These are phyloP conservation scores for Leucophenga maculata DNA, from an alignment of 2,888 invertebrate species.

Conservation along the genomic window DNA sequence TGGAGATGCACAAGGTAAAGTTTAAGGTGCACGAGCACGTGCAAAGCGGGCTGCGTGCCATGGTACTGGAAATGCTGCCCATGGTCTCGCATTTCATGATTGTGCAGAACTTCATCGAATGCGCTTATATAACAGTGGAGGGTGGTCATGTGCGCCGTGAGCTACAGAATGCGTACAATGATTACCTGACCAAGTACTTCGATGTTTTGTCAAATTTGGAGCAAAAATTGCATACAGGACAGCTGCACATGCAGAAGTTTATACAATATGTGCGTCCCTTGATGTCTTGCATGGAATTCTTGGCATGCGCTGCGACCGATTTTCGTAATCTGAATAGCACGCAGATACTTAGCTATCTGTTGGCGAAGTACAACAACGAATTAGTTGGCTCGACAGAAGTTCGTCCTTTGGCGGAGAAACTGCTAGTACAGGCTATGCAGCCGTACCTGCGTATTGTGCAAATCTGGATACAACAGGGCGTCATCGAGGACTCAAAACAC, in stretches of 20 bases:
- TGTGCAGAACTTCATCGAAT: conserved; percentile 51
- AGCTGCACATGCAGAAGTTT: conserved; percentile 42
- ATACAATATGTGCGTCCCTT: conserved; percentile 48
- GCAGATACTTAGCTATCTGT: conserved; percentile 42
- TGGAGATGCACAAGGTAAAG: conserved; percentile 42
- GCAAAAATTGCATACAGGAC: conserved; percentile 38
- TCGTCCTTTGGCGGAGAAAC: not conserved
- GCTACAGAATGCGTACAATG: conserved; percentile 38
- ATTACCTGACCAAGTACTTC: conserved; percentile 42
- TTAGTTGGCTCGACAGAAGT: too few species aligned
- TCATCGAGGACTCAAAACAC: conserved; percentile 43
- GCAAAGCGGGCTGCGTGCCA: conserved; percentile 37
- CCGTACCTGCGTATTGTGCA: conserved; percentile 54
- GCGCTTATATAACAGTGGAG: too few species aligned
- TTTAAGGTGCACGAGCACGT: conserved; percentile 51
- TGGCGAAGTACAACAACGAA: conserved; percentile 26
- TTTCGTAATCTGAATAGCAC: conserved; percentile 40
- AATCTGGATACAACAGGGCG: conserved; percentile 53
- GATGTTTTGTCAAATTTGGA: conserved; percentile 44
- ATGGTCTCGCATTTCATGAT: conserved; percentile 47
- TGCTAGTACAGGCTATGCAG: conserved; percentile 36
- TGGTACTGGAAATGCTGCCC: conserved; percentile 47
- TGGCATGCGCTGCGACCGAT: conserved; percentile 35
- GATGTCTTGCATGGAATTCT: conserved; percentile 40
- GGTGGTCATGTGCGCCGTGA: conserved; percentile 31